These are phyloP conservation scores for Hedya salicella DNA, from an alignment of 2,888 invertebrate genomes.

Conservation along the genomic window DNA sequence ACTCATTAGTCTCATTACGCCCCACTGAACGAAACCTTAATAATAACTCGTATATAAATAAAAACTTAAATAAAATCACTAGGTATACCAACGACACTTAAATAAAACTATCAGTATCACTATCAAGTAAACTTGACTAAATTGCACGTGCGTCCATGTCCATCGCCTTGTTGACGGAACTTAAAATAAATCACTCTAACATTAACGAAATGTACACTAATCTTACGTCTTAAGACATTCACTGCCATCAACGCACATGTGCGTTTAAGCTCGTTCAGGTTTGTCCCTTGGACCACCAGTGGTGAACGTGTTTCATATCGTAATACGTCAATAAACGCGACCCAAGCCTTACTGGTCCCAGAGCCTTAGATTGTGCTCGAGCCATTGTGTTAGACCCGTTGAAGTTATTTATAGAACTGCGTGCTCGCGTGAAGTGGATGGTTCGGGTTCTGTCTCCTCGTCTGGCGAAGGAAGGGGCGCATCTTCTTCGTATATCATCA, in stretches of 20 bases:
- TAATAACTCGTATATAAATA: not conserved
- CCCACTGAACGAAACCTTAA: no score
- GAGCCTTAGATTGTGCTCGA: not conserved
- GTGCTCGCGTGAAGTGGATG: not conserved
- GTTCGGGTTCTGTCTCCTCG: not conserved
- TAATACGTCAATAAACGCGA: not conserved
- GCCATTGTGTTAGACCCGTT: not conserved
- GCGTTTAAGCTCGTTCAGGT: not conserved
- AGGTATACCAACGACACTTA: slow-evolving; percentile 3
- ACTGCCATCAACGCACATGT: not conserved
- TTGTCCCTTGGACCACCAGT: not conserved
- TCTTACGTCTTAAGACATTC: not conserved
- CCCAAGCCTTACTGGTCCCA: not conserved
- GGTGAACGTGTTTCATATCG: not conserved
- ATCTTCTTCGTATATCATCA: slow-evolving; percentile 89
- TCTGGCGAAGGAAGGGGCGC: slow-evolving; percentile 86
- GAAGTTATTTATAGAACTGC: not conserved
- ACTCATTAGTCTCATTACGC: no score
- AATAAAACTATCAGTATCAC: not conserved
- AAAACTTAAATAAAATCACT: not conserved
- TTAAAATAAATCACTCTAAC: not conserved
- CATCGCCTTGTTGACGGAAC: not conserved
- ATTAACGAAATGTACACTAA: not conserved
- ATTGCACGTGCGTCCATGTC: not conserved
- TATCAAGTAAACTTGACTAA: slow-evolving; percentile 10